phyloP scores from a whole-genome alignment of 2,888 invertebrate species.

The Drosophila robusta region DNA sequence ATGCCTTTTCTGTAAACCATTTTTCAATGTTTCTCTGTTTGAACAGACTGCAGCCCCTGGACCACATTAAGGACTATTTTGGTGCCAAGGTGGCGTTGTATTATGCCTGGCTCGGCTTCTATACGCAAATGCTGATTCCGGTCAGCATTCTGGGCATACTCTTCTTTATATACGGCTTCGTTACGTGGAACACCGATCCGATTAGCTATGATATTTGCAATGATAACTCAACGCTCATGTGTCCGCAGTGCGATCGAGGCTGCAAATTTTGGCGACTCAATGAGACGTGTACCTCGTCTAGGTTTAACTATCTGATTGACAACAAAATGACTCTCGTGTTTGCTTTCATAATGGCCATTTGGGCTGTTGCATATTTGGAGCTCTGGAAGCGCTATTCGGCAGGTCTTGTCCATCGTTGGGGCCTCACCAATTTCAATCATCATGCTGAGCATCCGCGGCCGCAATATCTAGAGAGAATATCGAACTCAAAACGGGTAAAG shows the following conservation, averaged over 20 bases:
- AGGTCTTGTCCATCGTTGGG: slow-evolving; percentile 93
- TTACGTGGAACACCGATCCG: slow-evolving; percentile 85
- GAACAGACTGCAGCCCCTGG: slow-evolving; percentile 88
- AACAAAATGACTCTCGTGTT: slow-evolving; percentile 92
- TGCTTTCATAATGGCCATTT: slow-evolving; percentile 92
- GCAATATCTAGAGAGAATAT: slow-evolving; percentile 89
- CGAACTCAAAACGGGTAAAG: slow-evolving; percentile 85
- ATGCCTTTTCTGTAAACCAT: neutral
- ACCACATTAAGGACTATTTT: slow-evolving; percentile 91
- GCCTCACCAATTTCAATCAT: slow-evolving; percentile 90
- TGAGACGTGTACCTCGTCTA: slow-evolving; percentile 90
- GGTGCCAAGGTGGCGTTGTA: slow-evolving; percentile 92
- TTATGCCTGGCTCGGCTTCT: slow-evolving; percentile 94
- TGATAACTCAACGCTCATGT: slow-evolving; percentile 88
- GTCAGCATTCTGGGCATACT: slow-evolving; percentile 89
- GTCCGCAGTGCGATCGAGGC: slow-evolving; percentile 91
- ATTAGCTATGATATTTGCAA: slow-evolving; percentile 88
- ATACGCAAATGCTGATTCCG: slow-evolving; percentile 93
- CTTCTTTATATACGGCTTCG: slow-evolving; percentile 88
- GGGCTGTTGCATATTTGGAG: slow-evolving; percentile 92
- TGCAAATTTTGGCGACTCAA: slow-evolving; percentile 91
- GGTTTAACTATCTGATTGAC: slow-evolving; percentile 92
- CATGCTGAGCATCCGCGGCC: slow-evolving; percentile 91
- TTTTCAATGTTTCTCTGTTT: neutral
- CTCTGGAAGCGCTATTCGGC: slow-evolving; percentile 93